These are phyloP conservation scores for Prorops nasuta DNA, from an alignment of 1,140 invertebrate genomes.

Conservation along the genomic window DNA sequence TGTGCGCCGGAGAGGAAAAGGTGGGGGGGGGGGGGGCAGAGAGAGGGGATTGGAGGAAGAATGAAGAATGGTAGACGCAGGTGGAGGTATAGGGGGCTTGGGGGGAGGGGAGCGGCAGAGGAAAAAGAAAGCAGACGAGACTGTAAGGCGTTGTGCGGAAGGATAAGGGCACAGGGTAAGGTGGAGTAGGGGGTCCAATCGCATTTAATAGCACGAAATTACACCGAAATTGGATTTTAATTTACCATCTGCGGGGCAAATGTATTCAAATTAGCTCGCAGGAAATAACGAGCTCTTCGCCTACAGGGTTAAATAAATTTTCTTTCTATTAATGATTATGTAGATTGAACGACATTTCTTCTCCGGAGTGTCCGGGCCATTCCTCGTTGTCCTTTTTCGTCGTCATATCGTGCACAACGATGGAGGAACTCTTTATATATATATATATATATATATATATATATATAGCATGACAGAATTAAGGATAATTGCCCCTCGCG, in stretches of 20 bases:
- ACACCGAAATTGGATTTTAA: constrained; percentile 57
- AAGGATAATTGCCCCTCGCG: constrained; percentile 44
- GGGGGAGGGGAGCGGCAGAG: background rate
- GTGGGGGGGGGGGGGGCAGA: background rate
- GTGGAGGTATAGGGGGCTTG: constrained; percentile 10
- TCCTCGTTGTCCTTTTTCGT: background rate
- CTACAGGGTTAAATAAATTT: constrained; percentile 52
- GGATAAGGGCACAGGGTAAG: no score
- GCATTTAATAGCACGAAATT: constrained; percentile 55
- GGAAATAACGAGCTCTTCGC: constrained; percentile 45
- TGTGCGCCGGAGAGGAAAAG: no score
- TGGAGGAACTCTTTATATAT: background rate
- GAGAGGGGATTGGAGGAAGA: constrained; percentile 16
- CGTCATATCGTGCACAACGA: background rate
- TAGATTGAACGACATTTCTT: constrained; percentile 53
- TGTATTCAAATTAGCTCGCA: constrained; percentile 52
- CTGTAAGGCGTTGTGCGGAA: no score
- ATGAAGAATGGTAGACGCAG: constrained; percentile 20
- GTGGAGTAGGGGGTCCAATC: no score
- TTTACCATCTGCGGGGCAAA: constrained; percentile 47
- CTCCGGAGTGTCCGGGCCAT: constrained; percentile 7
- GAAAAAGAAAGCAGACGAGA: constrained; percentile 9
- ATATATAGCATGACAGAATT: constrained; percentile 33
- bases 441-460: no score
- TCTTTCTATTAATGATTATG: constrained; percentile 56